These are phyloP conservation scores for Sebastes reedi DNA, from an alignment of 2,797 vertebrate species.

Conservation along the genomic window DNA sequence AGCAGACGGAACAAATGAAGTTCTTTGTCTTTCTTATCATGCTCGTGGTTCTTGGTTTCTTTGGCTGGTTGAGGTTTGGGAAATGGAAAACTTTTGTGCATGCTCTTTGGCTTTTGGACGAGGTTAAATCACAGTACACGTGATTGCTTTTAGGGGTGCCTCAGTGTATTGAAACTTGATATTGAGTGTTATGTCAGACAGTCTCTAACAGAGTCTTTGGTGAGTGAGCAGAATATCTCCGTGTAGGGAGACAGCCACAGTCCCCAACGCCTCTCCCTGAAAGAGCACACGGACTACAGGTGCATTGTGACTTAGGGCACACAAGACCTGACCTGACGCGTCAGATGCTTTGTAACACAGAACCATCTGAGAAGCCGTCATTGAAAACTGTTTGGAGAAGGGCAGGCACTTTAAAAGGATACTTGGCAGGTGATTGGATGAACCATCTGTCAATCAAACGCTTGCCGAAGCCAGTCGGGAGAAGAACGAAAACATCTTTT, in stretches of 20 bases:
- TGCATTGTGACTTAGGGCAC: background rate
- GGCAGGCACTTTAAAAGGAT: too few species aligned
- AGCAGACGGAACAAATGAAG: slow-evolving; percentile 47
- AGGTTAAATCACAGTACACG: slow-evolving; percentile 2
- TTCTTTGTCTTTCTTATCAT: slow-evolving; percentile 51
- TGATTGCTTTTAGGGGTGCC: background rate
- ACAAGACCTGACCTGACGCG: background rate
- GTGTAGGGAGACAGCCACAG: background rate
- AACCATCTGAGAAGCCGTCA: too few species aligned
- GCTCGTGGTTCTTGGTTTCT: slow-evolving; percentile 25
- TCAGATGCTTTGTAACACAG: too few species aligned
- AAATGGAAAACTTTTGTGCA: slow-evolving; percentile 21
- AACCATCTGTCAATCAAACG: too few species aligned
- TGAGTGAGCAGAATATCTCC: background rate
- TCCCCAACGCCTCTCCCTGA: background rate
- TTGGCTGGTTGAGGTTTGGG: slow-evolving; percentile 26
- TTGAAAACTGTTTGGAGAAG: too few species aligned
- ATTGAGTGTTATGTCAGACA: background rate
- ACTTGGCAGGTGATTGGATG: too few species aligned
- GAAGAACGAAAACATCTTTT: background rate
- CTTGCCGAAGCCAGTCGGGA: too few species aligned
- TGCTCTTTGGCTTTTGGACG: background rate
- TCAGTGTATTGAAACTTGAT: slow-evolving; percentile 18
- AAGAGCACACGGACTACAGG: background rate
- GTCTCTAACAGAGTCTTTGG: slow-evolving; percentile 1